Percentiles rank a stretch among this genome's conserved stretches.
These are phyloP conservation scores for Smutsia temminckii DNA, from an alignment of 2,797 vertebrate genomes.

Conservation along the genomic window DNA sequence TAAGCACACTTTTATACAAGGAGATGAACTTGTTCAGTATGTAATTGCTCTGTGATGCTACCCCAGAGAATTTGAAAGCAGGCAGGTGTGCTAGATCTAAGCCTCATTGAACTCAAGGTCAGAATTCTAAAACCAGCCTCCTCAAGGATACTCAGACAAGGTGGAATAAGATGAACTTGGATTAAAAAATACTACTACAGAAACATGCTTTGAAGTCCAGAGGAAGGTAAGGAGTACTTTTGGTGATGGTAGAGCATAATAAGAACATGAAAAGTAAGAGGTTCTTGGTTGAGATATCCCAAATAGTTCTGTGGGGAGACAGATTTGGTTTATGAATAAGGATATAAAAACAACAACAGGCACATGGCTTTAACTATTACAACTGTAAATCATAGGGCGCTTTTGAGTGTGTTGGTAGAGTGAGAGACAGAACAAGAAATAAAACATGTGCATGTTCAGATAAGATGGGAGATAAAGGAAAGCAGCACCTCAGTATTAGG, in stretches of 20 bases:
- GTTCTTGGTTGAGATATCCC: not conserved
- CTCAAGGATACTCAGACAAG: conserved; percentile 23
- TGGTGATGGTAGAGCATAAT: not conserved
- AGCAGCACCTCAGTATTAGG: not conserved
- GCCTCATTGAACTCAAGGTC: conserved; percentile 41
- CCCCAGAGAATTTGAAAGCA: conserved; percentile 56
- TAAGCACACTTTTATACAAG: conserved; percentile 20
- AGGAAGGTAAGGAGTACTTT: conserved; percentile 22
- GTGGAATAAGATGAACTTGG: conserved; percentile 36
- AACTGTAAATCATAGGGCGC: not conserved
- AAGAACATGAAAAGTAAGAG: conserved; percentile 5
- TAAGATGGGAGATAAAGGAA: not conserved
- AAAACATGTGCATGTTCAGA: not conserved
- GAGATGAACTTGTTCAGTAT: conserved; percentile 11
- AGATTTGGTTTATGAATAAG: conserved; percentile 30
- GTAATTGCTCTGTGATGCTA: not conserved
- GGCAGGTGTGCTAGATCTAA: conserved; percentile 40
- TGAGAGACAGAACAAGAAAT: conserved; percentile 20
- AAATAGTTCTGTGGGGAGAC: not conserved
- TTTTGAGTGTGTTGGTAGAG: not conserved
- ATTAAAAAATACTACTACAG: not conserved
- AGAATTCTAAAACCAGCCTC: conserved; percentile 17
- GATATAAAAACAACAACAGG: not conserved
- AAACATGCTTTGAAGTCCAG: not conserved
- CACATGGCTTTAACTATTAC: not conserved